These are phyloP conservation scores for Tenebrosternarchus preto DNA, from an alignment of 2,113 vertebrate species.

Conservation along the genomic window DNA sequence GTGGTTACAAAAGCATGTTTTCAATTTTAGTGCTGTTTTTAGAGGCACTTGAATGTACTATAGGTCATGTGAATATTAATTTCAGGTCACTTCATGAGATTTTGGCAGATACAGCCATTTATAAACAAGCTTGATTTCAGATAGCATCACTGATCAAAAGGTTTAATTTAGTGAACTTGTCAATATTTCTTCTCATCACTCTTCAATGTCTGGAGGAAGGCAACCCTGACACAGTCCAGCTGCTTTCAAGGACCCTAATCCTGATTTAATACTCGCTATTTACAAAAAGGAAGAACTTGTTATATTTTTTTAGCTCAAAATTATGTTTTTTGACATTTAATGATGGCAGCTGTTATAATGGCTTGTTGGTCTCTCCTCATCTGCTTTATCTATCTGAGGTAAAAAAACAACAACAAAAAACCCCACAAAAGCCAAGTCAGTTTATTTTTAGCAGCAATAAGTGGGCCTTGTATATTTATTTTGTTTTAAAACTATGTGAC, in stretches of 20 bases:
- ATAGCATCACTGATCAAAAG: background rate
- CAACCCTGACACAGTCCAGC: constrained; percentile 30
- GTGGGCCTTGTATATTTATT: background rate
- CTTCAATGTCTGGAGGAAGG: background rate
- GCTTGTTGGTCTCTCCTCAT: too few species aligned
- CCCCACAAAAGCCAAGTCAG: background rate
- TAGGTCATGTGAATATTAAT: background rate
- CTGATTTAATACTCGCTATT: constrained; percentile 34
- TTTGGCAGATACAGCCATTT: background rate
- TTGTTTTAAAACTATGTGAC: background rate
- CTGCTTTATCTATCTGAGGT: background rate
- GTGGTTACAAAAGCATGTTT: constrained; percentile 16
- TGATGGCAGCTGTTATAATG: constrained; percentile 12
- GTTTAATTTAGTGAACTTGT: background rate
- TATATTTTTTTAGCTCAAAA: constrained; percentile 19
- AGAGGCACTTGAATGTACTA: background rate
- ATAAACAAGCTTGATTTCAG: background rate
- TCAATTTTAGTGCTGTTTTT: constrained; percentile 13
- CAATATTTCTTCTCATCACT: background rate
- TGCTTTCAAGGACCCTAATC: constrained; percentile 24
- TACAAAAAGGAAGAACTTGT: constrained; percentile 27
- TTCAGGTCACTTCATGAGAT: background rate
- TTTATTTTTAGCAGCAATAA: background rate
- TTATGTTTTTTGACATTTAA: constrained; percentile 15
- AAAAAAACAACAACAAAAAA: too few species aligned